Conservation (phyloP, 37 sponge, comb jelly and placozoan genomes). For the Chondrosia reniformis region DNA sequence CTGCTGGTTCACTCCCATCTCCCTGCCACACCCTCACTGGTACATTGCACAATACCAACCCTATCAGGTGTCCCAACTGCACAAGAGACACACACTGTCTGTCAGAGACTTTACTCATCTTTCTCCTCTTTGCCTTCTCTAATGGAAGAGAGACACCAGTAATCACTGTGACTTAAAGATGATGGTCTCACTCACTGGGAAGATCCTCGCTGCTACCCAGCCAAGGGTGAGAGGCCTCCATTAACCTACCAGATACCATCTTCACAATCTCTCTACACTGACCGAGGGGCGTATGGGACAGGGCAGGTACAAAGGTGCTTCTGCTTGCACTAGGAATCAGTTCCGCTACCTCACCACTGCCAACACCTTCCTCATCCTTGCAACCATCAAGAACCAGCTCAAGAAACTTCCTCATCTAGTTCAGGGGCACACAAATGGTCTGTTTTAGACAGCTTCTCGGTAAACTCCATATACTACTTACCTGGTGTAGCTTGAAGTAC, state of each 20-base stretch:
- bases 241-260: background rate
- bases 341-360: background rate
- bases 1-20: background rate
- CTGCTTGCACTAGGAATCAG: background rate
- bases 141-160: too few relatives aligned
- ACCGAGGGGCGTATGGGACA: background rate
- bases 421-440: background rate
- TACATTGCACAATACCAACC: background rate
- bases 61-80: background rate
- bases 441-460: background rate
- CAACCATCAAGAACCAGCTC: too few relatives aligned
- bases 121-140: too few relatives aligned
- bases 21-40: background rate
- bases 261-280: background rate
- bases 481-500: slow-evolving; percentile 20
- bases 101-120: too few relatives aligned
- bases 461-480: background rate
- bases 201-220: too few relatives aligned
- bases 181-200: too few relatives aligned
- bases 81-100: background rate
- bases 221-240: too few relatives aligned
- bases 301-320: background rate
- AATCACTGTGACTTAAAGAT: too few relatives aligned
- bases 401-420: background rate
- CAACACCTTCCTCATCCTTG: background rate